phyloP scores from a whole-genome alignment of 1,140 invertebrate genomes.

The Psilanteris sp. region DNA sequence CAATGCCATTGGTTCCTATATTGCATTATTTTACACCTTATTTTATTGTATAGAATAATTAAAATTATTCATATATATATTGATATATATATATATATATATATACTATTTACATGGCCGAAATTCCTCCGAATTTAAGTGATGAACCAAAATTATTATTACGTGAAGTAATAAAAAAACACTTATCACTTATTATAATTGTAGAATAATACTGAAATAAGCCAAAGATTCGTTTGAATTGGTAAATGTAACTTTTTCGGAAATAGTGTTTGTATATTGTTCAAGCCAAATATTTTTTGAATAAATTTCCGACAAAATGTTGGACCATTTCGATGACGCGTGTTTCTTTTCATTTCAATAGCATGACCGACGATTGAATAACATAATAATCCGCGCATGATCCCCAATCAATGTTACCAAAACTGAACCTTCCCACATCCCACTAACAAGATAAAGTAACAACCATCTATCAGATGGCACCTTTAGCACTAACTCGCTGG shows the following conservation, averaged over 20 bases:
- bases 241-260: slow-evolving; percentile 5
- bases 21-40: too few species aligned
- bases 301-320: slow-evolving; percentile 36
- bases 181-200: too few species aligned
- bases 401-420: slow-evolving; percentile 8
- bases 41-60: too few species aligned
- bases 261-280: slow-evolving; percentile 17
- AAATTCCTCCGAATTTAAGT: too few species aligned
- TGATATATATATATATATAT: too few species aligned
- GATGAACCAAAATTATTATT: too few species aligned
- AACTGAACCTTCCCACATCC: neutral
- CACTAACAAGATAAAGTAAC: slow-evolving; percentile 15
- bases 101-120: too few species aligned
- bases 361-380: slow-evolving; percentile 12
- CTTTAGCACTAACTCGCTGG: slow-evolving; percentile 27
- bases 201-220: slow-evolving; percentile 1
- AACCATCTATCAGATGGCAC: neutral
- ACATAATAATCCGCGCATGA: slow-evolving; percentile 21
- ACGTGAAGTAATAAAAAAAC: too few species aligned
- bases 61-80: too few species aligned
- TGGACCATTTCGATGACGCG: slow-evolving; percentile 16
- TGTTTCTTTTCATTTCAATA: slow-evolving; percentile 11
- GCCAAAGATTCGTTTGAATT: slow-evolving; percentile 12
- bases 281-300: slow-evolving; percentile 40
- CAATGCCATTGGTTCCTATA: too few species aligned